These are phyloP conservation scores for Colossoma macropomum DNA, from an alignment of 2,113 vertebrate species.

Conservation along the genomic window DNA sequence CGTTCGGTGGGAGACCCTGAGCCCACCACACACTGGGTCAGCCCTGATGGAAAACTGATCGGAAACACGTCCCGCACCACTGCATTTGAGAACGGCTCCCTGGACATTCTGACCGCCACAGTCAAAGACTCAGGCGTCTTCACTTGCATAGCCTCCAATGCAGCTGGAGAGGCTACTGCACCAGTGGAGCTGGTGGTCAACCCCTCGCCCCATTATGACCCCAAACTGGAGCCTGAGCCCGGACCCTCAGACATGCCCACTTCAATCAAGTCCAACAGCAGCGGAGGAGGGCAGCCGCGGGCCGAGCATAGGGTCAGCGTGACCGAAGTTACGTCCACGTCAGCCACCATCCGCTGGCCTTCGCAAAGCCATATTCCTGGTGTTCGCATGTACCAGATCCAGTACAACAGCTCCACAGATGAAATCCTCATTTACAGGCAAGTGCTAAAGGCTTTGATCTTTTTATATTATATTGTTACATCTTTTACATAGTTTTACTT, in stretches of 20 bases:
- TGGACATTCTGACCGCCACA: slow-evolving; percentile 81
- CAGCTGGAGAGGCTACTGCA: slow-evolving; percentile 80
- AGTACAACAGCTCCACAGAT: slow-evolving; percentile 85
- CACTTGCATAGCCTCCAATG: slow-evolving; percentile 83
- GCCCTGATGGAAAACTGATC: slow-evolving; percentile 81
- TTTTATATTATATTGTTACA: no score
- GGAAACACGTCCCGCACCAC: slow-evolving; percentile 79
- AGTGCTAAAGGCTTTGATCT: slow-evolving; percentile 19
- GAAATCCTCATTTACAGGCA: slow-evolving; percentile 84
- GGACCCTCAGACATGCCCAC: slow-evolving; percentile 84
- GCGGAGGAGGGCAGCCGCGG: slow-evolving; percentile 69
- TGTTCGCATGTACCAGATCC: slow-evolving; percentile 85
- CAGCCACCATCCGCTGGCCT: slow-evolving; percentile 78
- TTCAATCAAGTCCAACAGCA: slow-evolving; percentile 80
- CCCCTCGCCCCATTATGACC: slow-evolving; percentile 80
- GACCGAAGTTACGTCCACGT: slow-evolving; percentile 72
- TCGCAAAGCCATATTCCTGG: slow-evolving; percentile 82
- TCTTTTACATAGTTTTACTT: no score
- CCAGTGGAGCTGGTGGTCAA: slow-evolving; percentile 81
- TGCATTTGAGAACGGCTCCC: slow-evolving; percentile 82
- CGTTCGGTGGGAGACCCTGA: slow-evolving; percentile 82
- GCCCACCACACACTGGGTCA: slow-evolving; percentile 83
- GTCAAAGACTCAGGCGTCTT: slow-evolving; percentile 83
- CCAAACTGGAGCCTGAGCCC: slow-evolving; percentile 77
- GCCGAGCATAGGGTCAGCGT: slow-evolving; percentile 77